Evolutionary conservation across 1,140 invertebrate genomes (phyloP).

Genomic region (Drosophila auraria): DNA sequence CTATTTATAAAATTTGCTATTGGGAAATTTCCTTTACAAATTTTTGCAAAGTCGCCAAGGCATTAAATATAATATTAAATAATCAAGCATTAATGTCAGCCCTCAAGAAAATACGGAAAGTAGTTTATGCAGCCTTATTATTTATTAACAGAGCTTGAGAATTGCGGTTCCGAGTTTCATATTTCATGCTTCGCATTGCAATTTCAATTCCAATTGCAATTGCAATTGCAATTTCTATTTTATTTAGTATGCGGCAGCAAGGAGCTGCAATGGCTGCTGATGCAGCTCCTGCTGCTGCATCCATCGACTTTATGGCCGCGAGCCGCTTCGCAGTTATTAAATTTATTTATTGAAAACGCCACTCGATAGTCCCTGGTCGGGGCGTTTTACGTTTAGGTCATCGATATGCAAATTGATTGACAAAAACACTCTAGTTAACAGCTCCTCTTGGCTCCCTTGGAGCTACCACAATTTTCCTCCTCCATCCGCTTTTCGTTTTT

Average conservation of each 20-base stretch:
- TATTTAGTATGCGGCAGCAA: constrained; percentile 25
- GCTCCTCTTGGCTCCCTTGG: constrained; percentile 1
- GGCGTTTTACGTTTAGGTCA: constrained; percentile 56
- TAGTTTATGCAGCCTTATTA: constrained; percentile 10
- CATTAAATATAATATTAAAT: neutral
- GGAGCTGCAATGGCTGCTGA: constrained; percentile 7
- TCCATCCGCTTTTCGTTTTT: neutral
- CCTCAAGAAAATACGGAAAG: neutral
- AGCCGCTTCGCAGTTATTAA: constrained; percentile 65
- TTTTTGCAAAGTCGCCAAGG: too few species aligned
- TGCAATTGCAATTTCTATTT: constrained; percentile 16
- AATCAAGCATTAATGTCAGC: constrained; percentile 1
- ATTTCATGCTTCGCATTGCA: constrained; percentile 12
- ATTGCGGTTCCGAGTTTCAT: constrained; percentile 17
- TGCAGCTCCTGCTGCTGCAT: constrained; percentile 9
- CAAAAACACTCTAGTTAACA: constrained; percentile 58
- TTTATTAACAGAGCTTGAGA: constrained; percentile 26
- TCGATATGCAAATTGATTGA: constrained; percentile 79
- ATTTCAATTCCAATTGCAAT: constrained; percentile 16
- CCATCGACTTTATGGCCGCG: constrained; percentile 39
- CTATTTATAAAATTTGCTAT: too few species aligned
- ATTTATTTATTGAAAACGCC: constrained; percentile 75
- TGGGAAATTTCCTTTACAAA: too few species aligned
- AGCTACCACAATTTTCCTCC: neutral
- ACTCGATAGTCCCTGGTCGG: constrained; percentile 16